phyloP scores from a whole-genome alignment of 1,140 invertebrate species.

The Drosophila paulistorum region DNA sequence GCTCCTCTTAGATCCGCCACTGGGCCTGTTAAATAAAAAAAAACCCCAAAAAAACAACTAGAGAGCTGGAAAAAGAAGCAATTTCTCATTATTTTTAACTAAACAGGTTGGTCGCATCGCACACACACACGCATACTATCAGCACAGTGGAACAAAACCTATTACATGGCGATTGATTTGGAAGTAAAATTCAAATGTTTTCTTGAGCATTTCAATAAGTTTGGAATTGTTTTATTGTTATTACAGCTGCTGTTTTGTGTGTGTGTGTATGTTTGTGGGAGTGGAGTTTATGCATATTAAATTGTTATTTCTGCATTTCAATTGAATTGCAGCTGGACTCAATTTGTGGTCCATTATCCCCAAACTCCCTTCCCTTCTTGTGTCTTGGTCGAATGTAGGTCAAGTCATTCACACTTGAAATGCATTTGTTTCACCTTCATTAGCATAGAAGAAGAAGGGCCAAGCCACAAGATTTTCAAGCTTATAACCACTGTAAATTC shows the following conservation, averaged over 20 bases:
- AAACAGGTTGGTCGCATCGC: constrained; percentile 57
- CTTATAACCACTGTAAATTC: constrained; percentile 52
- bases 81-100: constrained; percentile 77
- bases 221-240: too few relatives aligned
- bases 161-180: constrained; percentile 39
- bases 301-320: constrained; percentile 48
- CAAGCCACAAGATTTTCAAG: constrained; percentile 25
- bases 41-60: constrained; percentile 32
- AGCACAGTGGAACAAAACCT: constrained; percentile 53
- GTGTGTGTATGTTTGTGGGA: neutral
- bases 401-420: constrained; percentile 37
- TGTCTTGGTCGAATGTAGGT: constrained; percentile 39
- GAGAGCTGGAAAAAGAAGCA: constrained; percentile 42
- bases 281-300: constrained; percentile 41
- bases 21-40: constrained; percentile 42
- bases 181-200: neutral
- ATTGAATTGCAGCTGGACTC: constrained; percentile 8
- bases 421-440: constrained; percentile 36
- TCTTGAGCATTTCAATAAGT: too few relatives aligned
- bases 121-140: neutral
- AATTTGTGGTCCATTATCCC: neutral
- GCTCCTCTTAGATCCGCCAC: too few relatives aligned
- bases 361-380: neutral
- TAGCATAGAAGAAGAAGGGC: constrained; percentile 37
- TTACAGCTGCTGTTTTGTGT: neutral